phyloP scores from a whole-genome alignment of 2,888 invertebrate genomes.

The Buathra laborator region DNA sequence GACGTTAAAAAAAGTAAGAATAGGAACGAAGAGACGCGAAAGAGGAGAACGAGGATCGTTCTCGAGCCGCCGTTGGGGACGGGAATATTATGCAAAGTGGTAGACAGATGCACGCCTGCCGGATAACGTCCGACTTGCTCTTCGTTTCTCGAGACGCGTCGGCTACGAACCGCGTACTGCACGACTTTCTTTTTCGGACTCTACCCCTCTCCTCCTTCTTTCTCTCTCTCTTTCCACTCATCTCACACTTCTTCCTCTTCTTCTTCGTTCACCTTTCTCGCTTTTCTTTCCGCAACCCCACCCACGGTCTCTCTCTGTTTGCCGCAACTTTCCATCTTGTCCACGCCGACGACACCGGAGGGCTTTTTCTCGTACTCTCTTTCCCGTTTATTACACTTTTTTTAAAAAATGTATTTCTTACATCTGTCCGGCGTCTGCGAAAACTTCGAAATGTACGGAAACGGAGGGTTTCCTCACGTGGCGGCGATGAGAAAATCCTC shows the following conservation, averaged over 20 bases:
- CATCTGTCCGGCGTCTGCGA: conserved; percentile 49
- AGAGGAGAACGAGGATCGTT: conserved; percentile 66
- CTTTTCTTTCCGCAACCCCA: conserved; percentile 62
- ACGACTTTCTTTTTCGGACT: conserved; percentile 57
- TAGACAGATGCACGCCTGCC: conserved; percentile 77
- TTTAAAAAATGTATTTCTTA: conserved; percentile 57
- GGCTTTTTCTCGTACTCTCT: conserved; percentile 38
- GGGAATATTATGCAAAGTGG: conserved; percentile 80
- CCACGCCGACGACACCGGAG: conserved; percentile 53
- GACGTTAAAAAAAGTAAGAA: conserved; percentile 34
- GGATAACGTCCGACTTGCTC: conserved; percentile 66
- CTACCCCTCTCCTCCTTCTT: conserved; percentile 9
- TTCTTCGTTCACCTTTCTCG: conserved; percentile 60
- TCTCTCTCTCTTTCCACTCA: conserved; percentile 34
- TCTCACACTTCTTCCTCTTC: conserved; percentile 58
- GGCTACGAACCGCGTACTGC: conserved; percentile 30
- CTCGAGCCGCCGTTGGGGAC: conserved; percentile 59
- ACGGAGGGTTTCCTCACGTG: conserved; percentile 36
- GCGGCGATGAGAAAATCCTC: background rate
- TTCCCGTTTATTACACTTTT: conserved; percentile 37
- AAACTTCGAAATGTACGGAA: conserved; percentile 43
- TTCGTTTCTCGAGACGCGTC: conserved; percentile 58
- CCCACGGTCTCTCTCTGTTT: conserved; percentile 57
- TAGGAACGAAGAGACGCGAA: conserved; percentile 26
- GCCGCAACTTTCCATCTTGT: conserved; percentile 63